Conservation (phyloP, 1,140 invertebrate species). For the Scaptomyza hsui region DNA sequence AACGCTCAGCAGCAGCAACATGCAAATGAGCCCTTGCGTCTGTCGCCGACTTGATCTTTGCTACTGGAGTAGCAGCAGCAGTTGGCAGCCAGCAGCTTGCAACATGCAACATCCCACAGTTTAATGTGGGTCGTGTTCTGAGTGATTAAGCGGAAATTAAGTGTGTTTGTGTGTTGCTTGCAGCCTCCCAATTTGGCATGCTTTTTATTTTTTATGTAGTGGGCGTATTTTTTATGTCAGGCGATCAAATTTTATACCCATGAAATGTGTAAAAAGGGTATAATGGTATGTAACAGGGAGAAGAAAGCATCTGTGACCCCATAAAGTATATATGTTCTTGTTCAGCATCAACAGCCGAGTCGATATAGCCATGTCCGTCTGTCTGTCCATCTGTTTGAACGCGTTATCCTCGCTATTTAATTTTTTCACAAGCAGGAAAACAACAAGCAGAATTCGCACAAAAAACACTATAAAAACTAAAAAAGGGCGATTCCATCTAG, state of each 20-base stretch:
- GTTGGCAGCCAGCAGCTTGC: slow-evolving; percentile 18
- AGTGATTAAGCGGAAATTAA: slow-evolving; percentile 80
- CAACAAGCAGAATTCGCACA: too few relatives aligned
- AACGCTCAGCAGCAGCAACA: slow-evolving; percentile 52
- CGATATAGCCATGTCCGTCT: too few relatives aligned
- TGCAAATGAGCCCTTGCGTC: slow-evolving; percentile 79
- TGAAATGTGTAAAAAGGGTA: too few relatives aligned
- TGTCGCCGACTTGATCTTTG: slow-evolving; percentile 42
- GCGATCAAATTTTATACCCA: slow-evolving; percentile 44
- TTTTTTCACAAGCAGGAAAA: too few relatives aligned
- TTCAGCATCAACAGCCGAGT: too few relatives aligned
- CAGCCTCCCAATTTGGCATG: slow-evolving; percentile 63
- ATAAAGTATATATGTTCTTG: too few relatives aligned
- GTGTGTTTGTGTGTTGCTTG: slow-evolving; percentile 49
- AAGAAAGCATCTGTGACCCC: too few relatives aligned
- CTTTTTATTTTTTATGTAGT: slow-evolving; percentile 48
- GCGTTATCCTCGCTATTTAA: too few relatives aligned
- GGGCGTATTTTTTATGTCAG: slow-evolving; percentile 35
- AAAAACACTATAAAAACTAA: too few relatives aligned
- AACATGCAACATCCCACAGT: slow-evolving; percentile 13
- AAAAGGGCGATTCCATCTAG: too few relatives aligned
- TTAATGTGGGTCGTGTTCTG: slow-evolving; percentile 68
- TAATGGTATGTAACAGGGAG: too few relatives aligned
- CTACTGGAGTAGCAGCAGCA: slow-evolving; percentile 5
- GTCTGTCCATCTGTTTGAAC: too few relatives aligned